These are phyloP conservation scores for Ophioninae sp. DNA, from an alignment of 2,888 invertebrate genomes.

Conservation along the genomic window DNA sequence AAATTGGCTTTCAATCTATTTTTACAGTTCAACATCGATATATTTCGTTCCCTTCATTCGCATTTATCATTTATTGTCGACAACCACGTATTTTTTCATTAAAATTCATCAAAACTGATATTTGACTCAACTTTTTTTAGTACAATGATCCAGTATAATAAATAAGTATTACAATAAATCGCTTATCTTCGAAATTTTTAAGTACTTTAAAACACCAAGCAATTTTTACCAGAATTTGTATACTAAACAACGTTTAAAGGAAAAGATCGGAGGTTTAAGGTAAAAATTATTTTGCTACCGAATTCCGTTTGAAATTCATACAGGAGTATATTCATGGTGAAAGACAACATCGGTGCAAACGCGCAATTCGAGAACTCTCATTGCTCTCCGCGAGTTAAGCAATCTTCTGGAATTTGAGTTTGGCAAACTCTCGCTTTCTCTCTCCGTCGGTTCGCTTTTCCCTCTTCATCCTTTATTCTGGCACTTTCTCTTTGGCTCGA, in stretches of 20 bases:
- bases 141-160: too few relatives aligned
- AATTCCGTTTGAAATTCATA: slow-evolving; percentile 25
- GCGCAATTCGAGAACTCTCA: slow-evolving; percentile 33
- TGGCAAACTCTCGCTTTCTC: slow-evolving; percentile 34
- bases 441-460: neutral
- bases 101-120: neutral
- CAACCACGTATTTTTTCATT: neutral
- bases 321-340: slow-evolving; percentile 22
- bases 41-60: neutral
- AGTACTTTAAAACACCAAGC: neutral
- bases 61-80: neutral
- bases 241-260: neutral
- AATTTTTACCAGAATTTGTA: neutral
- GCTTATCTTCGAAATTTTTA: neutral
- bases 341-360: slow-evolving; percentile 44
- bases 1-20: neutral
- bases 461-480: slow-evolving; percentile 16
- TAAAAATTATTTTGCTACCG: slow-evolving; percentile 8
- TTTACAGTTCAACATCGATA: neutral
- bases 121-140: too few relatives aligned
- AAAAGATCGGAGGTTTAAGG: slow-evolving; percentile 1
- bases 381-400: slow-evolving; percentile 35
- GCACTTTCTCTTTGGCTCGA: slow-evolving; percentile 19
- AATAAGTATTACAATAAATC: neutral
- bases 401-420: slow-evolving; percentile 55